A percentile compares a stretch with the other conserved stretches of the same genome.
phyloP scores from a whole-genome alignment of 1,140 invertebrate species.

The Onthophagus taurus region DNA sequence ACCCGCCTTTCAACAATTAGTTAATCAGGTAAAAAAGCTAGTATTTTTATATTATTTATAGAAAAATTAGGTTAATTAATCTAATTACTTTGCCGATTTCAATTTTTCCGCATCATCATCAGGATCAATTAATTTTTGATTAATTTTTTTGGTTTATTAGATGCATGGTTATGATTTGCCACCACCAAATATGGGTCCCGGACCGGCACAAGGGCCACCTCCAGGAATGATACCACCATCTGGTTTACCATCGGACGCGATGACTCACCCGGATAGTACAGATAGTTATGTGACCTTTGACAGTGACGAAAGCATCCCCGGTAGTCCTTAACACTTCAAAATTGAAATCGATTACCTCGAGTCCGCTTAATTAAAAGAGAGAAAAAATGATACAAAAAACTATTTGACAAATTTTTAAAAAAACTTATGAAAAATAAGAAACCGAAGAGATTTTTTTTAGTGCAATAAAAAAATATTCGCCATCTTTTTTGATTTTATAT shows the following conservation, averaged over 20 bases:
- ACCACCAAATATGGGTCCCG: constrained; percentile 40
- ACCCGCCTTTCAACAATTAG: constrained; percentile 91
- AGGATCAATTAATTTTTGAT: background rate
- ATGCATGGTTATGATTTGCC: constrained; percentile 83
- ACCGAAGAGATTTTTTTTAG: too few relatives aligned
- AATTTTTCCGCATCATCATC: too few relatives aligned
- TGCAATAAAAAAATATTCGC: background rate
- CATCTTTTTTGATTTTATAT: background rate
- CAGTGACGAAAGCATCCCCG: constrained; percentile 69
- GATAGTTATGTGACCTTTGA: constrained; percentile 87
- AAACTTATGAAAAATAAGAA: too few relatives aligned
- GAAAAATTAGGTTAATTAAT: background rate
- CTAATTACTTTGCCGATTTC: too few relatives aligned
- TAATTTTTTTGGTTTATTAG: constrained; percentile 40
- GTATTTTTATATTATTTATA: background rate
- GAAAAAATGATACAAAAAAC: constrained; percentile 2
- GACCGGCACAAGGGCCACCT: constrained; percentile 35
- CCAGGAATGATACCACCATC: constrained; percentile 31
- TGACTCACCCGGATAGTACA: constrained; percentile 69
- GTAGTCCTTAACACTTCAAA: constrained; percentile 47
- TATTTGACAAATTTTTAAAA: constrained; percentile 2
- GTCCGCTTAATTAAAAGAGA: constrained; percentile 6
- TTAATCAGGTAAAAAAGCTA: constrained; percentile 69
- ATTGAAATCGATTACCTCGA: constrained; percentile 5
- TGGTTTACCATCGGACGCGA: constrained; percentile 49